Conservation (phyloP, 2,113 vertebrate genomes). For the Stercorarius parasiticus region DNA sequence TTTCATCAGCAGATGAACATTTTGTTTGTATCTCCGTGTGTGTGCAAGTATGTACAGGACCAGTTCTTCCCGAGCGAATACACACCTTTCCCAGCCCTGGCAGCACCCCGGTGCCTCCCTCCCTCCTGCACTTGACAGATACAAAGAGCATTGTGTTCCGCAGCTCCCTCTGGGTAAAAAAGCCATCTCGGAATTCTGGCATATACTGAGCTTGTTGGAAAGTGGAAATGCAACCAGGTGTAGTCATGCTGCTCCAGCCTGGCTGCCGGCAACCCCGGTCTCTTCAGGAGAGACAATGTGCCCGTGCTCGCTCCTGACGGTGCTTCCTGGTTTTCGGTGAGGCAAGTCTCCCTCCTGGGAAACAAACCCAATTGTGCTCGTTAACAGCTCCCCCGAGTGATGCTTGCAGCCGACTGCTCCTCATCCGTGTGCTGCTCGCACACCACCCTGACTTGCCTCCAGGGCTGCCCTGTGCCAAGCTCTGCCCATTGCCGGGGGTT, state of each 20-base stretch:
- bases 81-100: constrained; percentile 4
- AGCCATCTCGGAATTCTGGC: neutral
- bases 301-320: neutral
- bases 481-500: fast-evolving
- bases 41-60: constrained; percentile 58
- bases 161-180: constrained; percentile 10
- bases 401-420: neutral
- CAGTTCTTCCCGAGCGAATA: neutral
- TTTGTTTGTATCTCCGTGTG: neutral
- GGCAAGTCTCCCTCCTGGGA: neutral
- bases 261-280: neutral
- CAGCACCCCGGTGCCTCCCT: constrained; percentile 3
- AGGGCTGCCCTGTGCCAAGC: neutral
- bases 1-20: constrained; percentile 57
- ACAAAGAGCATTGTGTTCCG: constrained; percentile 49
- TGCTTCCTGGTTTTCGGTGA: neutral
- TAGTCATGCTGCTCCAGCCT: neutral
- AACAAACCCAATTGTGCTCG: neutral
- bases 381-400: neutral
- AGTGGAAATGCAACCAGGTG: constrained; percentile 42
- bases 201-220: neutral
- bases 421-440: fast-evolving
- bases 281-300: neutral
- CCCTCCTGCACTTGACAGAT: neutral
- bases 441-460: neutral